Base-by-base conservation (phyloP, 1,140 invertebrate genomes). In the Apis dorsata region DNA sequence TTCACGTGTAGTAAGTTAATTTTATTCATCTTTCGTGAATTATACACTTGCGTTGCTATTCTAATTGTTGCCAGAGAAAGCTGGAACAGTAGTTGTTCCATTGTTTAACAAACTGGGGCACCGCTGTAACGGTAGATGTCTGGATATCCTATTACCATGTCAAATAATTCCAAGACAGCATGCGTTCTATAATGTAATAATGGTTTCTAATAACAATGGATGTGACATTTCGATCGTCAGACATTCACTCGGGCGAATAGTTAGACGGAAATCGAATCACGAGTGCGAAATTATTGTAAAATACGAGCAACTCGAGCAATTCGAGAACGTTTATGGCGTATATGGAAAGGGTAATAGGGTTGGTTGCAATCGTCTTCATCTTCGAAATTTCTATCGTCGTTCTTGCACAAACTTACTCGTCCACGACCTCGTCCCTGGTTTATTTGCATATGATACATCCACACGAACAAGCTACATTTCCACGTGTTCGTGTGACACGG, bases 31-130 rank as follows among this genome's bases (percentile, higher is more conserved):
- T 13, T 73, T 65, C 21, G 9, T 28, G 5, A 72, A 55, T 62
- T 34, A 12, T 53, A 53, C 13, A 13, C n/a, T 51, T 44, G 66
- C 55, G n/a, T 53, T 60, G 60, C 63, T 62, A 69, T 70, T 69
- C 53, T 60, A 76, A 76, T 82, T 77, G 59, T 34, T 24, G n/a
- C n/a, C 17, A 21, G 19, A 66, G 79, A 71, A 34, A 28, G n/a
- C 19, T 28, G 51, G 21, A 21, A 71, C 53, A 7, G 59, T 8
- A 3, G 59, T 65, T 73, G 49, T 55, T 7, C 34, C 44, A 74
- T 76, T 82, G 72, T 65, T 69, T 57, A 21, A 55, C 44, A 49
- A 82, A 77, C 80, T 82, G 49, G 65, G 73, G 55, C 80, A 82
- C 24, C 44, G 65, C 13, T 68, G 59, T 60, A 75, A 57, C 71